Base-by-base conservation (phyloP, 2,113 vertebrate species). In the Oriolus oriolus region DNA sequence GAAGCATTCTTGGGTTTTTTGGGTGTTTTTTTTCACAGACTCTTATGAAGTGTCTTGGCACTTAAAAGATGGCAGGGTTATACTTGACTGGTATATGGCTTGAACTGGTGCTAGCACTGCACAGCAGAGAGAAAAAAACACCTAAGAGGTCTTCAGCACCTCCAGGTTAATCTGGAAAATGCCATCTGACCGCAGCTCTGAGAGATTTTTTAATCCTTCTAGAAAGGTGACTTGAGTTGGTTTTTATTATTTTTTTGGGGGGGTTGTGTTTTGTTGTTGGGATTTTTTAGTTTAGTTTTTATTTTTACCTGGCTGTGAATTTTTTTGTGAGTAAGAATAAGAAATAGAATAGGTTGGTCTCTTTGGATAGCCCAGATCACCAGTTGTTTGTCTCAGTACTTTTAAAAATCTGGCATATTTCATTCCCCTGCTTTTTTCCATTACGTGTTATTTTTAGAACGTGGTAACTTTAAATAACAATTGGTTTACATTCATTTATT, bases 1-100 rank as follows among this genome's bases (percentile, higher is more conserved):
- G 49, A 80, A 59, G 6, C 28, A 18, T 60, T 61, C 12, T 39
- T 76, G 27, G 3, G 37, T 63, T 52, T 35, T 26, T 24, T 33
- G n/a, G n/a, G n/a, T n/a, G n/a, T 27, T 19, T 33, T 27, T 7
- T 4, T 2, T 3, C 10, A 3, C 56, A 3, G 8, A n/a, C 39
- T 39, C 4, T 79, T 33, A 10, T 7, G 35, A 45, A 35, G 26
- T 71, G 9, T 76, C 90, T 44, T 92, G 70, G n/a, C 41, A 41
- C 30, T 68, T 80, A 15, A 42, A 57, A 47, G 47, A 16, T 79
- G 2, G 0, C 14, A 22, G 53, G 19, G 26, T 81, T 66, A 11
- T 27, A 13, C 14, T 50, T 53, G 27, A 18, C 23, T 37, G 57
- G 52, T n/a, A n/a, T n/a, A n/a, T n/a, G n/a, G n/a, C n/a, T n/a